These are phyloP conservation scores for Apteryx mantelli DNA, from an alignment of 2,113 vertebrate genomes.

Conservation along the genomic window DNA sequence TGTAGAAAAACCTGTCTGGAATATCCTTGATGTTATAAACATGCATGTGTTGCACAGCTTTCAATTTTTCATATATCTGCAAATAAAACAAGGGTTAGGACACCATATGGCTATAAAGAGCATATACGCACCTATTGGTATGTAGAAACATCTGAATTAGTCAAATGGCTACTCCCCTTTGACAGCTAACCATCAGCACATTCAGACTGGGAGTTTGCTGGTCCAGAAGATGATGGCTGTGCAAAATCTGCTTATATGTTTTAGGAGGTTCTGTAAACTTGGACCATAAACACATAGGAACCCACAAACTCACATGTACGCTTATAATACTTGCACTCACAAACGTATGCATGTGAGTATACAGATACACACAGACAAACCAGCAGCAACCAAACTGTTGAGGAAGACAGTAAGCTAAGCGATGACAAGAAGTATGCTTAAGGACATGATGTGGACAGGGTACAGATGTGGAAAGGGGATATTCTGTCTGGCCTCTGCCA, in stretches of 20 bases:
- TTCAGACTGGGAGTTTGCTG: background rate
- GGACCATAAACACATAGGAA: background rate
- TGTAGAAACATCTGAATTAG: background rate
- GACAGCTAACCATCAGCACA: background rate
- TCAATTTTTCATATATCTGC: slow-evolving; percentile 84
- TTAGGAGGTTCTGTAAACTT: background rate
- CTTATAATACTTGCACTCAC: background rate
- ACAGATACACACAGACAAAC: background rate
- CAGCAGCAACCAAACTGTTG: background rate
- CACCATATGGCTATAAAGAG: background rate
- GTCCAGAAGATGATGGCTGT: background rate
- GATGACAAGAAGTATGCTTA: background rate
- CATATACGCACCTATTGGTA: background rate
- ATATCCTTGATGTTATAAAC: slow-evolving; percentile 85
- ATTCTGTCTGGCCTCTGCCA: background rate
- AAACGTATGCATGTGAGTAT: background rate
- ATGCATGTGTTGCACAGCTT: slow-evolving; percentile 80
- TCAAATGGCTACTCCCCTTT: background rate
- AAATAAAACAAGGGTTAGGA: slow-evolving; percentile 28
- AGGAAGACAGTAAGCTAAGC: background rate
- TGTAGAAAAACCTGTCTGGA: slow-evolving; percentile 89
- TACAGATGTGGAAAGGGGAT: background rate
- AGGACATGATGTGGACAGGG: background rate
- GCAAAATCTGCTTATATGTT: background rate
- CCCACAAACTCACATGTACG: background rate